Evolutionary conservation across 2,888 invertebrate species (phyloP).

Genomic region (Athalia circularis): DNA sequence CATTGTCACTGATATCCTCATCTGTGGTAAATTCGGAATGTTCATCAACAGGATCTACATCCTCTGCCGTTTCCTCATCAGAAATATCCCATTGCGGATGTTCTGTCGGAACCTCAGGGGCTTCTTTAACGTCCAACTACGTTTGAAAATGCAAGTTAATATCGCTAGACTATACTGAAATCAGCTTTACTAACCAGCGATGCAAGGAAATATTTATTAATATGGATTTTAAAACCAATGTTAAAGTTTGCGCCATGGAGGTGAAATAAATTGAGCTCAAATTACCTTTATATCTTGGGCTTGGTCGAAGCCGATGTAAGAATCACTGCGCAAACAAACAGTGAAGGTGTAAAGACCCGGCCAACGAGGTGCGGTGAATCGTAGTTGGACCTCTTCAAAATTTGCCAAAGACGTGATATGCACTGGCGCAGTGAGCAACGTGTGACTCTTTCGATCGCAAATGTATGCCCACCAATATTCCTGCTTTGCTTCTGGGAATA

Average conservation of each 20-base stretch:
- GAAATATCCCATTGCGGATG: constrained; percentile 99
- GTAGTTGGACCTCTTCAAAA: constrained; percentile 92
- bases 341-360: constrained; percentile 94
- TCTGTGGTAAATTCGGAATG: constrained; percentile 82
- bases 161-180: neutral
- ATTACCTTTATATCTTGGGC: constrained; percentile 91
- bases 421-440: constrained; percentile 93
- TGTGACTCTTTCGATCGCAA: constrained; percentile 94
- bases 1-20: constrained; percentile 79
- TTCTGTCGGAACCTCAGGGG: constrained; percentile 91
- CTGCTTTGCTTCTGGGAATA: constrained; percentile 95
- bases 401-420: constrained; percentile 94
- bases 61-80: constrained; percentile 90
- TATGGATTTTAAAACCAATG: neutral
- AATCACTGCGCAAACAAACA: constrained; percentile 93
- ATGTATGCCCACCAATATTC: constrained; percentile 99
- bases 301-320: constrained; percentile 97
- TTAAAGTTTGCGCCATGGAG: too few relatives aligned
- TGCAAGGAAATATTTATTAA: neutral
- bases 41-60: constrained; percentile 79
- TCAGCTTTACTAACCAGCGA: neutral
- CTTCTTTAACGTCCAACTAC: constrained; percentile 96
- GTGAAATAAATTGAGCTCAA: too few relatives aligned
- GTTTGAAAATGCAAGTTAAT: constrained; percentile 54
- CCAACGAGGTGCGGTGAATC: constrained; percentile 96